These are phyloP conservation scores for Microtus oregoni DNA, from an alignment of 2,113 vertebrate genomes.

Conservation along the genomic window DNA sequence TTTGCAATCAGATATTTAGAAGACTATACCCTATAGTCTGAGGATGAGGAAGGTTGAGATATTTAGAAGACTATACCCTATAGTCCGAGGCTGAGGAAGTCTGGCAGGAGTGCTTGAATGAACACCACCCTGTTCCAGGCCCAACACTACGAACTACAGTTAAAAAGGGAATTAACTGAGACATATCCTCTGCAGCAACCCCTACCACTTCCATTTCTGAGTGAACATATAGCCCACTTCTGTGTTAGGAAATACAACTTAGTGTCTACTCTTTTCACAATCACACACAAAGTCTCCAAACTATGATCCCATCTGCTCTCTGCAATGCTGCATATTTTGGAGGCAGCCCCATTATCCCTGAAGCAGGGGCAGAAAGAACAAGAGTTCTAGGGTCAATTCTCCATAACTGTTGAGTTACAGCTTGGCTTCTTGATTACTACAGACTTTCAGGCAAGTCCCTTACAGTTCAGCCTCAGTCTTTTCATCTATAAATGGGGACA, in stretches of 20 bases:
- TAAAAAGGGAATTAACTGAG: background rate
- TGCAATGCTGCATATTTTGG: background rate
- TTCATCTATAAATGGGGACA: conserved; percentile 6
- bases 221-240: background rate
- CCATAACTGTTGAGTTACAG: background rate
- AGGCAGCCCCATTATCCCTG: background rate
- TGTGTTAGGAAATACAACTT: background rate
- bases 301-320: background rate
- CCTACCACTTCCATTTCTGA: background rate
- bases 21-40: background rate
- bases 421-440: background rate
- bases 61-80: background rate
- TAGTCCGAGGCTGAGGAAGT: background rate
- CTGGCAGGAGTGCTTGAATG: background rate
- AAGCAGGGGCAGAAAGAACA: background rate
- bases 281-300: background rate
- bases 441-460: background rate
- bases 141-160: background rate
- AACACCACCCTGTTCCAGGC: background rate
- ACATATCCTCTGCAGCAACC: background rate
- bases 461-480: background rate
- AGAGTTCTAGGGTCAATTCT: background rate
- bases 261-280: background rate
- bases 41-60: background rate
- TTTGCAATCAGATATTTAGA: background rate